Percentiles rank a stretch among this genome's conserved stretches.
These are phyloP conservation scores for Molanna angustata DNA, from an alignment of 2,888 invertebrate genomes.

Conservation along the genomic window DNA sequence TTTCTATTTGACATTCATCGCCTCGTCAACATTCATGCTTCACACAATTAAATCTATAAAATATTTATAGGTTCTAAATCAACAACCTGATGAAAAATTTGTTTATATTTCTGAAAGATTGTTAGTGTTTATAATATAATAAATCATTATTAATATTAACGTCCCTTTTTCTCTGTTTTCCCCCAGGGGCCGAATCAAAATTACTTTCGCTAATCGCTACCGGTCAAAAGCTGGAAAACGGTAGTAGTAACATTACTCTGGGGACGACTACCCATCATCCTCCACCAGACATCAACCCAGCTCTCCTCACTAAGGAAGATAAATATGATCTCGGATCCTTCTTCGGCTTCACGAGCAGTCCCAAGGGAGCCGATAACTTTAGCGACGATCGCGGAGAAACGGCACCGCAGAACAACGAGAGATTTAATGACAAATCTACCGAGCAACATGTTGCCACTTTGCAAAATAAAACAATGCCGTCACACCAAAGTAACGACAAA, in stretches of 20 bases:
- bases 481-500: slow-evolving; percentile 2
- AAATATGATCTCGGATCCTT: slow-evolving; percentile 31
- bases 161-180: not conserved
- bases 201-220: slow-evolving; percentile 18
- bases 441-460: slow-evolving; percentile 16
- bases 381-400: slow-evolving; percentile 2
- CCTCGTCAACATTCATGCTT: too few species aligned
- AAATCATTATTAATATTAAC: not conserved
- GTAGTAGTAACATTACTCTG: slow-evolving; percentile 2
- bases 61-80: too few species aligned
- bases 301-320: slow-evolving; percentile 21
- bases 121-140: not conserved
- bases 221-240: slow-evolving; percentile 9
- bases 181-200: slow-evolving; percentile 19
- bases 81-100: too few species aligned
- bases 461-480: slow-evolving; percentile 13
- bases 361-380: slow-evolving; percentile 11
- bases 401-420: slow-evolving; percentile 9
- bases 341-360: slow-evolving; percentile 27
- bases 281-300: not conserved
- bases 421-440: slow-evolving; percentile 15
- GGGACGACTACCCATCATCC: not conserved
- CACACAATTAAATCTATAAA: too few species aligned
- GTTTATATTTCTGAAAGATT: not conserved
- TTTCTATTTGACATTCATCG: too few species aligned